A percentile compares a stretch with the other conserved stretches of the same genome.
These are phyloP conservation scores for Ptychobarbus kaznakovi DNA, from an alignment of 2,797 vertebrate species.

Conservation along the genomic window DNA sequence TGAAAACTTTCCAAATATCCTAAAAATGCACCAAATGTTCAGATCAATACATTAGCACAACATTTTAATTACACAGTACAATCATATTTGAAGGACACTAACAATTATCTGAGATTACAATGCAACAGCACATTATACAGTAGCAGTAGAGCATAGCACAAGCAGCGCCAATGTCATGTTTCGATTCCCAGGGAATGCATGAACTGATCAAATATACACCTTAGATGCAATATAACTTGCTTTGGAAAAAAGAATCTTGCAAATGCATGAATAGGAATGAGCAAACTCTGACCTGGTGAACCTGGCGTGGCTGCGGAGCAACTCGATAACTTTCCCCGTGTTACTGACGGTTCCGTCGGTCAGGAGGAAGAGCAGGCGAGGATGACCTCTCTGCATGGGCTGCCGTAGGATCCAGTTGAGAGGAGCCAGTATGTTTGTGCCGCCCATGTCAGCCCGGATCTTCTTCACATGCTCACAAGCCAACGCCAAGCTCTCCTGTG, in stretches of 20 bases:
- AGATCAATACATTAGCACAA: neutral
- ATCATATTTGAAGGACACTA: neutral
- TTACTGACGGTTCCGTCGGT: conserved; percentile 82
- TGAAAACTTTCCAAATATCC: neutral
- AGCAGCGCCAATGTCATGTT: neutral
- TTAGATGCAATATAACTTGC: neutral
- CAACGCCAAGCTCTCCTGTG: conserved; percentile 83
- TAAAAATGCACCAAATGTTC: neutral
- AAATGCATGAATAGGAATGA: neutral
- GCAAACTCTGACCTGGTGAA: conserved; percentile 82
- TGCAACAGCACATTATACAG: neutral
- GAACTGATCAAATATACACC: neutral
- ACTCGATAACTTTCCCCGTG: conserved; percentile 89
- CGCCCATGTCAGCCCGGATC: conserved; percentile 89
- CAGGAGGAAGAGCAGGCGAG: conserved; percentile 90
- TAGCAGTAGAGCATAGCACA: neutral
- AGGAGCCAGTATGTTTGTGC: conserved; percentile 86
- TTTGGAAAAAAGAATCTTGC: neutral
- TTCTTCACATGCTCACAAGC: conserved; percentile 88
- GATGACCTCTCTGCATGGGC: conserved; percentile 86
- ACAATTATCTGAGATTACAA: neutral
- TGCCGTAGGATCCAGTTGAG: conserved; percentile 90
- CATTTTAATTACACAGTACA: neutral
- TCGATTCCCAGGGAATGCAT: neutral
- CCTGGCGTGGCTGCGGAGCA: conserved; percentile 84